Evolutionary conservation across 2,888 invertebrate genomes (phyloP).

Genomic region (Scrobipalpa costella): DNA sequence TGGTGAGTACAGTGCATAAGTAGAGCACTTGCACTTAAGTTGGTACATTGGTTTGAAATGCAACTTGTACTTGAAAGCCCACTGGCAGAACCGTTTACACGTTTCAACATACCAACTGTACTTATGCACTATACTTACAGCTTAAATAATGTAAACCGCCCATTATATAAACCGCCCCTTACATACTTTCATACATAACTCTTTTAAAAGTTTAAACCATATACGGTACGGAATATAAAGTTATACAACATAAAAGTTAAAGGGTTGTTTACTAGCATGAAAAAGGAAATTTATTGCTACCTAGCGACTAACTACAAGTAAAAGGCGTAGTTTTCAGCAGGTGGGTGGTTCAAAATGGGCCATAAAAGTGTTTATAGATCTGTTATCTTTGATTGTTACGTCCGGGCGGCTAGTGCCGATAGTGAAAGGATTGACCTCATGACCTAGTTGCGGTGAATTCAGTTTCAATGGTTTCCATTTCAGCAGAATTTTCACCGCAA

Average conservation of each 20-base stretch:
- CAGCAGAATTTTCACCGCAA: background rate
- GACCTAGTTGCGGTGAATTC: background rate
- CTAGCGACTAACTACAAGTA: background rate
- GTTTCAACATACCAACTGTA: too few species aligned
- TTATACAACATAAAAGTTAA: background rate
- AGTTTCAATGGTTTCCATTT: background rate
- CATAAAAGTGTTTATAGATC: conserved; percentile 1
- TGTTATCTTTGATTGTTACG: conserved; percentile 1
- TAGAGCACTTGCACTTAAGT: too few species aligned
- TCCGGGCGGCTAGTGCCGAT: conserved; percentile 1
- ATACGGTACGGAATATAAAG: too few species aligned
- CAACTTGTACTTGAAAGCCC: too few species aligned
- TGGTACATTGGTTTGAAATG: too few species aligned
- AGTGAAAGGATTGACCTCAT: conserved; percentile 9
- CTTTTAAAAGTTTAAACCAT: too few species aligned
- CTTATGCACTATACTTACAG: too few species aligned
- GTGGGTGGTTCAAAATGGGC: conserved; percentile 1
- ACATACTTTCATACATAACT: too few species aligned
- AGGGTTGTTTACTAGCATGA: background rate
- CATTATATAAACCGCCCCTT: too few species aligned
- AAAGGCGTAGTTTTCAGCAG: background rate
- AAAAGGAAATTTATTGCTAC: conserved; percentile 2
- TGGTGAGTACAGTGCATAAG: too few species aligned
- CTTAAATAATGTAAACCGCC: too few species aligned
- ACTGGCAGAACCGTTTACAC: too few species aligned